phyloP scores from a whole-genome alignment of 2,113 vertebrate species.

The Sebastes schlegelii region DNA sequence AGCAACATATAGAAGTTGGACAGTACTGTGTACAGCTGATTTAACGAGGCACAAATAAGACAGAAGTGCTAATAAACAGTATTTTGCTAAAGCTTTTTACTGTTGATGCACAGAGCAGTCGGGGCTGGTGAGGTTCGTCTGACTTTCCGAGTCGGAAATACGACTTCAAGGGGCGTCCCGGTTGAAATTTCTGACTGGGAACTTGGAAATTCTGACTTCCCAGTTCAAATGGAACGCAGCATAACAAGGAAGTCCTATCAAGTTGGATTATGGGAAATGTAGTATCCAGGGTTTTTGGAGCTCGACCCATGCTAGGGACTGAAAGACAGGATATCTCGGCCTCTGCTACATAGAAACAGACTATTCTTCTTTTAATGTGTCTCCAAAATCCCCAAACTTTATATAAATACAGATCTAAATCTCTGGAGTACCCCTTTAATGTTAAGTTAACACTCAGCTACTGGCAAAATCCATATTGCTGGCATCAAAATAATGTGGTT shows the following conservation, averaged over 20 bases:
- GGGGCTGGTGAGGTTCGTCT: too few species aligned
- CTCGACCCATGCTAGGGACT: background rate
- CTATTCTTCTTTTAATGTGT: background rate
- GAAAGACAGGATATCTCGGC: background rate
- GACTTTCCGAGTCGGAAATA: too few species aligned
- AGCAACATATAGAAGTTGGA: too few species aligned
- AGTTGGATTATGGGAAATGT: background rate
- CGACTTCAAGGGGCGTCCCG: too few species aligned
- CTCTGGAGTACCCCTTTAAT: background rate
- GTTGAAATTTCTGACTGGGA: too few species aligned
- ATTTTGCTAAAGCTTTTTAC: too few species aligned
- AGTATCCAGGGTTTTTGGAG: background rate
- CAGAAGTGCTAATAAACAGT: too few species aligned
- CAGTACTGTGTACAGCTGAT: too few species aligned
- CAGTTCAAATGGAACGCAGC: too few species aligned
- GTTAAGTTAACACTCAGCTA: background rate
- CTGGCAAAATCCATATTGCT: background rate
- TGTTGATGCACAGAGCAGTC: too few species aligned
- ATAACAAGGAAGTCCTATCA: background rate
- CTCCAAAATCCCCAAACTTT: background rate
- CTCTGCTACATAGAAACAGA: background rate
- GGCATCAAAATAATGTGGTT: background rate
- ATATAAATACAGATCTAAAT: background rate
- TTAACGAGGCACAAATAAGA: too few species aligned
- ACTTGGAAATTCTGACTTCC: too few species aligned